Base-by-base conservation (phyloP, 1,140 invertebrate species). In the Chironomus striatipennis region DNA sequence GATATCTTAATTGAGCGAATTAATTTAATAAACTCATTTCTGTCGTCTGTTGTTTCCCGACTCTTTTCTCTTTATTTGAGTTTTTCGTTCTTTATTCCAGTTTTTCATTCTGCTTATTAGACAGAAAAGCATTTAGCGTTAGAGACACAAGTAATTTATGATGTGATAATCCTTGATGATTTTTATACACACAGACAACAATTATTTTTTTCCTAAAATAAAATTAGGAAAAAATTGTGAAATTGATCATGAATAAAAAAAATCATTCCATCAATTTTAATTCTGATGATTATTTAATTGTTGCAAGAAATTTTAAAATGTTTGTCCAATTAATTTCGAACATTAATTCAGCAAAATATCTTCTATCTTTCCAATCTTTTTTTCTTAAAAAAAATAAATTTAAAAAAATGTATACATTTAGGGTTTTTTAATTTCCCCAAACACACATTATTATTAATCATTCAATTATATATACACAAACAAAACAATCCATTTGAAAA, bases 1-100 rank as follows among this genome's bases (percentile, higher is more conserved):
- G 47, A 57, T 57, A n/a, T 57, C 47, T 57, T 57, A 57, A 57
- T 57, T 57, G 47, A 57, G 47, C 47, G 47, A 57, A 57, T 57
- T 57, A 57, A 57, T 57, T 57, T 57, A 57, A 57, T 57, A 57
- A 57, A 57, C 47, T 57, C 47, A 57, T 57, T 57, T 57, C 9
- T 57, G 47, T 57, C 47, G 47, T 57, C 47, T 57, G 47, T 57
- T 57, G 47, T 57, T 57, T 57, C n/a, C 47, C n/a, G 12, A n/a
- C 47, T 57, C 12, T 57, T 15, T 57, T 12, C 12, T 57, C n/a
- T 57, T 57, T 5, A 12, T 57, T n/a, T 57, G 12, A 57, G 47
- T 57, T 57, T 12, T 57, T 57, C 12, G 12, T 57, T 57, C n/a
- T 15, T 57, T 15, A n/a, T 1, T 57, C n/a, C 12, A n/a, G 12